These are phyloP conservation scores for Hyles lineata DNA, from an alignment of 2,888 invertebrate genomes.

Conservation along the genomic window DNA sequence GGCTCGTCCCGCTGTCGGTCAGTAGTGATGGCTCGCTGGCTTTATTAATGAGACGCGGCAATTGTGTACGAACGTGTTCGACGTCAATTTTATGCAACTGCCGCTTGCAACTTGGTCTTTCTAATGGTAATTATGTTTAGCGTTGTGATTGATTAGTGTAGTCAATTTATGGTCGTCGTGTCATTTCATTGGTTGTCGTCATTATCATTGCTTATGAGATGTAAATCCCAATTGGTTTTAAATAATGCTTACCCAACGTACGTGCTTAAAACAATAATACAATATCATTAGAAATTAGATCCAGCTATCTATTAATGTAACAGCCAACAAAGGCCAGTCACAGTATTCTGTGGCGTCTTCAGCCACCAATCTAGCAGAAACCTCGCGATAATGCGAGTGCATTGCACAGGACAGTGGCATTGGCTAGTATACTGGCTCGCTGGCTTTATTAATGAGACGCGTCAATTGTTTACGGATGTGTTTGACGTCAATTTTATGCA, in stretches of 20 bases:
- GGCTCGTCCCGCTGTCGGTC: conserved; percentile 28
- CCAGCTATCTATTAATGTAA: conserved; percentile 5
- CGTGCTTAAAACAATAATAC: not conserved
- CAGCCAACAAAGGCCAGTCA: not conserved
- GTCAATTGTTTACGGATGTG: conserved; percentile 39
- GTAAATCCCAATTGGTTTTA: too few species aligned
- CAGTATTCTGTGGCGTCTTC: too few species aligned
- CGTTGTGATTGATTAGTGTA: not conserved
- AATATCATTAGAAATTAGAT: not conserved
- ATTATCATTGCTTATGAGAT: too few species aligned
- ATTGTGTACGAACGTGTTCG: conserved; percentile 34
- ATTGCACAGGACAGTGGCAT: conserved; percentile 38
- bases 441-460: conserved; percentile 48
- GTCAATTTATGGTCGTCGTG: not conserved
- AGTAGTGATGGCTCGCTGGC: conserved; percentile 41
- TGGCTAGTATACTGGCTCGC: conserved; percentile 37
- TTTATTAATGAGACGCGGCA: conserved; percentile 48
- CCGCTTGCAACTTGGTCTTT: conserved; percentile 27
- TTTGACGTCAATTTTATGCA: conserved; percentile 9
- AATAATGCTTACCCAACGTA: too few species aligned
- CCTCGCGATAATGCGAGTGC: conserved; percentile 2
- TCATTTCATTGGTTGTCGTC: not conserved
- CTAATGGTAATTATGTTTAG: conserved; percentile 31
- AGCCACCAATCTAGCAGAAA: not conserved
- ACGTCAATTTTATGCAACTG: conserved; percentile 1